Percentiles rank a stretch among this genome's conserved stretches.
These are phyloP conservation scores for Luperina nickerlii DNA, from an alignment of 2,888 invertebrate genomes.

Conservation along the genomic window DNA sequence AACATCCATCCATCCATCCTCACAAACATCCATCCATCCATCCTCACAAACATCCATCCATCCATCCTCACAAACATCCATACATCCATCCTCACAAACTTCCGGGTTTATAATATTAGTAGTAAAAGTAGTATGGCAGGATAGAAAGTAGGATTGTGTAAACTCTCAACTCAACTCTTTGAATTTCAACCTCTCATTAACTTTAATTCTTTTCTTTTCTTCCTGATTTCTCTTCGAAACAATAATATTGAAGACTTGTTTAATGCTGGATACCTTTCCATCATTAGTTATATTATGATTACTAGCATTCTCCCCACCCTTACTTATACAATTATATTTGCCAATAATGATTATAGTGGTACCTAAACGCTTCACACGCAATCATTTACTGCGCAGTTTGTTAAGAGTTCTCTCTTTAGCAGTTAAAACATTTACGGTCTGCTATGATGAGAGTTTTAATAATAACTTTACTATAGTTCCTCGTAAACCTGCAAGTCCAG, in stretches of 20 bases:
- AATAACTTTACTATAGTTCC: conserved; percentile 1
- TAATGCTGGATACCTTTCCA: neutral
- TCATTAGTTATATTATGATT: neutral
- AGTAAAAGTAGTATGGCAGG: too few species aligned
- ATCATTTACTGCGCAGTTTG: neutral
- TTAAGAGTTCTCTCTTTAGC: conserved; percentile 8
- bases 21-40: too few species aligned
- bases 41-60: too few species aligned
- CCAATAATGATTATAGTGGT: neutral
- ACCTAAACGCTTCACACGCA: conserved; percentile 12
- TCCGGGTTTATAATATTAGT: neutral
- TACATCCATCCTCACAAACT: neutral
- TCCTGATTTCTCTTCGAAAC: neutral
- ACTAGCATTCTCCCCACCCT: neutral
- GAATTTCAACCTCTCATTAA: neutral
- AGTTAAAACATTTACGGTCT: conserved; percentile 26
- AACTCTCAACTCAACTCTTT: neutral
- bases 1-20: neutral
- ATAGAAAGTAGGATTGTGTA: too few species aligned
- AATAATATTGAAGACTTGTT: neutral
- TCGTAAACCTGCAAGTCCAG: neutral
- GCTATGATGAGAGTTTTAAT: neutral
- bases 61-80: neutral
- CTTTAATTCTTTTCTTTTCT: neutral
- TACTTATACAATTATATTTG: neutral